These are phyloP conservation scores for Erebia epiphron DNA, from an alignment of 2,888 invertebrate genomes.

Conservation along the genomic window DNA sequence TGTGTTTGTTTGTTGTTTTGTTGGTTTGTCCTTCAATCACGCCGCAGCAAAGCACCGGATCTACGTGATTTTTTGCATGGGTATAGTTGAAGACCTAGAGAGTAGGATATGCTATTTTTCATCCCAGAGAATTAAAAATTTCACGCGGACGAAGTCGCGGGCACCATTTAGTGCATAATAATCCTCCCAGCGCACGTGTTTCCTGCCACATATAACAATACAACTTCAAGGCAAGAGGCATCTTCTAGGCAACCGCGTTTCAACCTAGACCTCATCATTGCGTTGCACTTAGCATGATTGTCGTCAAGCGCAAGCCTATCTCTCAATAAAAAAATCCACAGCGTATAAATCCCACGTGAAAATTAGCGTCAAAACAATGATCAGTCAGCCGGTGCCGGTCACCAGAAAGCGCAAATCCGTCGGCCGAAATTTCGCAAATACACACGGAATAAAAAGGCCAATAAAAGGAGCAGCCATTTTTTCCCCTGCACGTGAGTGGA, in stretches of 20 bases:
- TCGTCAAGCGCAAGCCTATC: too few species aligned
- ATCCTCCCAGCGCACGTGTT: too few species aligned
- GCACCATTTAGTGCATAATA: neutral
- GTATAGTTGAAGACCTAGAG: too few species aligned
- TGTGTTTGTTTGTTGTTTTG: neutral
- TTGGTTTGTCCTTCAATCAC: neutral
- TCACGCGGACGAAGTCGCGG: too few species aligned
- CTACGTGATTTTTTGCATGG: too few species aligned
- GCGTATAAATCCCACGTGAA: conserved; percentile 11
- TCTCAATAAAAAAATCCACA: neutral
- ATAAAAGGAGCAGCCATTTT: conserved; percentile 63
- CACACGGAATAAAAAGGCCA: conserved; percentile 61
- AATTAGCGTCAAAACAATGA: conserved; percentile 5
- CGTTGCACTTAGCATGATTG: too few species aligned
- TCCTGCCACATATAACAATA: too few species aligned
- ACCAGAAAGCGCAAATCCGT: conserved; percentile 41
- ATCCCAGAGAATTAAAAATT: neutral
- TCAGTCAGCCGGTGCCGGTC: conserved; percentile 7
- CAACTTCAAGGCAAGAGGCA: too few species aligned
- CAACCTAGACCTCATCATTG: too few species aligned
- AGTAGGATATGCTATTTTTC: too few species aligned
- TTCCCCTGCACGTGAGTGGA: conserved; percentile 69
- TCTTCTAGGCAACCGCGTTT: too few species aligned
- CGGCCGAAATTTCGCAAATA: conserved; percentile 43
- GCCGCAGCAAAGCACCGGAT: too few species aligned